These are phyloP conservation scores for Cosmopolites sordidus DNA, from an alignment of 2,888 invertebrate species.

Conservation along the genomic window DNA sequence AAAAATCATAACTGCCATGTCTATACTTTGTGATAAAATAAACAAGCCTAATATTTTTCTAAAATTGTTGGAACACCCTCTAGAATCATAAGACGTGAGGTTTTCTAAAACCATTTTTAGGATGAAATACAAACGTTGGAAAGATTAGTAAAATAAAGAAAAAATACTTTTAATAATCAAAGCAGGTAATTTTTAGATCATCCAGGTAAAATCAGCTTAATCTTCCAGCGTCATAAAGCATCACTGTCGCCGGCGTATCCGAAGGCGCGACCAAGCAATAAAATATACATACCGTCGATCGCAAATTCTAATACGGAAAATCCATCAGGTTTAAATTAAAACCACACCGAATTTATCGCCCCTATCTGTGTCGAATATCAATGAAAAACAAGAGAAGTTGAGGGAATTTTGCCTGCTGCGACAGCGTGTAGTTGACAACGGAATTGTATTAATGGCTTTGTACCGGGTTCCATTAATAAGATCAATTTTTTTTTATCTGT, in stretches of 20 bases:
- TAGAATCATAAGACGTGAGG: too few species aligned
- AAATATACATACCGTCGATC: constrained; percentile 1
- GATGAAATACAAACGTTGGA: too few species aligned
- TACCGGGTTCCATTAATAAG: background rate
- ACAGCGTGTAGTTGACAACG: constrained; percentile 14
- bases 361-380: constrained; percentile 28
- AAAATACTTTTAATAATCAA: too few species aligned
- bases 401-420: constrained; percentile 19
- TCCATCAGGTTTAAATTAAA: constrained; percentile 30
- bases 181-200: too few species aligned
- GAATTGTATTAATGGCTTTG: background rate
- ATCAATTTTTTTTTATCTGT: too few species aligned
- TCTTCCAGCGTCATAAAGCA: background rate
- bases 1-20: too few species aligned
- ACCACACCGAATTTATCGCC: constrained; percentile 26
- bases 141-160: too few species aligned
- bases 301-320: constrained; percentile 8
- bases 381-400: constrained; percentile 23
- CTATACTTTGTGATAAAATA: too few species aligned
- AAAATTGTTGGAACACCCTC: too few species aligned
- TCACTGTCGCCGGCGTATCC: background rate
- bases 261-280: background rate
- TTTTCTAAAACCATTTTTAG: too few species aligned
- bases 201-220: background rate
- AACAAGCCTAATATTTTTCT: too few species aligned